Evolutionary conservation across 2,113 vertebrate species (phyloP), one percentile per base, ranked within the genome.

Genomic region (Hemichromis elongatus): DNA sequence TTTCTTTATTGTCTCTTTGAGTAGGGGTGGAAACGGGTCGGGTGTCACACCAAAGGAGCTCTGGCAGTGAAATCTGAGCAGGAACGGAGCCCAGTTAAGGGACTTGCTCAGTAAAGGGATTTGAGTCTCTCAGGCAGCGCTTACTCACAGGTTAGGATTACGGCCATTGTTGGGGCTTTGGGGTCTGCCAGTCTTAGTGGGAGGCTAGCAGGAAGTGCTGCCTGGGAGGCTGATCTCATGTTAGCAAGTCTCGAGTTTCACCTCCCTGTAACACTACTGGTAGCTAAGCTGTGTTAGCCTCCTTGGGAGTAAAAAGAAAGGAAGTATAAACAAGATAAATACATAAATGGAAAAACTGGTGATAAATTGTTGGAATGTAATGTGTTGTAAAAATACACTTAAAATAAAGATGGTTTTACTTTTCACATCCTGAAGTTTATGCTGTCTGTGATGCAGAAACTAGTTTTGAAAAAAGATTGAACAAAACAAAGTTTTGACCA

Each of bases 91-190:
- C 78, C 84, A 57, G 87, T 90, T 86, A 75, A 86, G 81, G 85
- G 87, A 89, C 86, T 47, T 35, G 84, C 88, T 89, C 86, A 66
- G 80, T 40, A 57, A 84, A 86, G 82, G 86, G 87, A 92, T 90
- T 93, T 92, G 21, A 86, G 83, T 56, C 79, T 88, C 83, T 91
- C 78, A 80, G 81, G 59, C 79, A 63, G 84, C 5, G 47, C 82
- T 83, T 88, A 87, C 86, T 87, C 91, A 85, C 89, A 92, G 91
- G 92, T 93, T 90, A 92, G 84, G 89, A 93, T 93, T 88, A 85
- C 4, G 12, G 79, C 57, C 80, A 80, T 86, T 82, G 70, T 80
- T 40, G 37, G 75, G 83, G 70, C 68, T 87, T 87, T 75, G 37
- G 84, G 81, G 70, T 91, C 80, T 68, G 70, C 79, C 73, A 77